Conservation (phyloP, 2,888 invertebrate genomes). For the Mythimna lalbum region DNA sequence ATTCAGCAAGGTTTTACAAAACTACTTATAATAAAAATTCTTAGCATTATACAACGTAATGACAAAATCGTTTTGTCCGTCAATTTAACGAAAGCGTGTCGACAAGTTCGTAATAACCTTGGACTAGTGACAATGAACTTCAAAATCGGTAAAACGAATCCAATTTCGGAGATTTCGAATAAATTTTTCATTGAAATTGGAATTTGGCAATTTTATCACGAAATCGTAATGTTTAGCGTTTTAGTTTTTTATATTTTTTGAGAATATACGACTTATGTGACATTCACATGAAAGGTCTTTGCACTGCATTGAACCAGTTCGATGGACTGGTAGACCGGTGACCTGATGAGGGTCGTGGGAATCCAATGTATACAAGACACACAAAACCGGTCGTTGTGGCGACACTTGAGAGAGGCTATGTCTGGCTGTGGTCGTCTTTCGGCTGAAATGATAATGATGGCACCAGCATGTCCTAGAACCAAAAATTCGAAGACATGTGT, state of each 20-base stretch:
- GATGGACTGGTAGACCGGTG: too few species aligned
- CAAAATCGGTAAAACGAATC: slow-evolving; percentile 52
- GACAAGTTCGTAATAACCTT: slow-evolving; percentile 60
- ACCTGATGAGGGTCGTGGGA: too few species aligned
- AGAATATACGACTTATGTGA: slow-evolving; percentile 7
- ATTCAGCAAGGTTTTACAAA: slow-evolving; percentile 21
- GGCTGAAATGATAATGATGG: too few species aligned
- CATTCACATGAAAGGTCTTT: slow-evolving; percentile 10
- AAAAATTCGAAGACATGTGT: too few species aligned
- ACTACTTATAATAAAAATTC: slow-evolving; percentile 28
- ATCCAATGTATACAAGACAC: too few species aligned
- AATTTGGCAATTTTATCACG: slow-evolving; percentile 30
- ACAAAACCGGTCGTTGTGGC: too few species aligned
- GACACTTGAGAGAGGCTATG: too few species aligned
- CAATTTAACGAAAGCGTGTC: slow-evolving; percentile 62
- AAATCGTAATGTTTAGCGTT: slow-evolving; percentile 12
- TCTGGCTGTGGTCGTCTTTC: too few species aligned
- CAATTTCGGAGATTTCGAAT: slow-evolving; percentile 47
- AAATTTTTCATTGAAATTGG: slow-evolving; percentile 39
- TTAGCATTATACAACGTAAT: slow-evolving; percentile 56
- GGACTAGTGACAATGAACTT: slow-evolving; percentile 63
- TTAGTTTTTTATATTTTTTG: not conserved
- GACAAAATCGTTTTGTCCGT: slow-evolving; percentile 58
- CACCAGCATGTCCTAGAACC: too few species aligned
- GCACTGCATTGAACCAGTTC: not conserved